Percentiles rank a stretch among this genome's conserved stretches.
phyloP scores from a whole-genome alignment of 2,113 vertebrate genomes.

The Orycteropus afer region DNA sequence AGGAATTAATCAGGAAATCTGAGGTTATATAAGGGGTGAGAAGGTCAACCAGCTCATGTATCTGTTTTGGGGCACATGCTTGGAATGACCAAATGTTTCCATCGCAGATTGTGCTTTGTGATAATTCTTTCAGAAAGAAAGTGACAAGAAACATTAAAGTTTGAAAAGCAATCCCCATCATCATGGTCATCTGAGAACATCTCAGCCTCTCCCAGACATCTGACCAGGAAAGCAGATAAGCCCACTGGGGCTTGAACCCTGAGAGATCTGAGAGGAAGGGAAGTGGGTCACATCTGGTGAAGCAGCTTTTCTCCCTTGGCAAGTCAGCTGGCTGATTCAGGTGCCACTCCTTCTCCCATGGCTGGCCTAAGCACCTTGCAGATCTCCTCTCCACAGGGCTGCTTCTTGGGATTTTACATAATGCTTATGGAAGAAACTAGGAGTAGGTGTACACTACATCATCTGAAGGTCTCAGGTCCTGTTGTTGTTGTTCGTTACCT shows the following conservation, averaged over 20 bases:
- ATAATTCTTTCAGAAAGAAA: conserved; percentile 64
- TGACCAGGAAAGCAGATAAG: not conserved
- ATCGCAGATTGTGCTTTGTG: conserved; percentile 43
- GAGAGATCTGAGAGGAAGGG: not conserved
- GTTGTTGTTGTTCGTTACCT: not conserved
- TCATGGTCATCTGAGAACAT: conserved; percentile 32
- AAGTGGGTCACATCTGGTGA: not conserved
- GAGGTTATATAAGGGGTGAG: conserved; percentile 58
- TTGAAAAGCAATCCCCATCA: conserved; percentile 36
- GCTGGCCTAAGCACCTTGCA: not conserved
- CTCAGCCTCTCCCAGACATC: conserved; percentile 40
- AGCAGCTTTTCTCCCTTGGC: not conserved
- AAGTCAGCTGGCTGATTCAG: not conserved
- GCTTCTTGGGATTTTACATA: not conserved
- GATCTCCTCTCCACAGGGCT: not conserved
- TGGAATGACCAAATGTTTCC: conserved; percentile 43
- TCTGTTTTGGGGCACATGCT: conserved; percentile 51
- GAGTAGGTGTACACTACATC: not conserved
- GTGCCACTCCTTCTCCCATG: not conserved
- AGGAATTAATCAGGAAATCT: conserved; percentile 72
- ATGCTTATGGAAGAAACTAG: not conserved
- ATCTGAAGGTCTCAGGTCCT: not conserved
- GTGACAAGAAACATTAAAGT: conserved; percentile 52
- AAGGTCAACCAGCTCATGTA: conserved; percentile 43
- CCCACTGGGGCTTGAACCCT: not conserved